Evolutionary conservation across 2,113 vertebrate genomes (phyloP).

Genomic region (Dromas ardeola): DNA sequence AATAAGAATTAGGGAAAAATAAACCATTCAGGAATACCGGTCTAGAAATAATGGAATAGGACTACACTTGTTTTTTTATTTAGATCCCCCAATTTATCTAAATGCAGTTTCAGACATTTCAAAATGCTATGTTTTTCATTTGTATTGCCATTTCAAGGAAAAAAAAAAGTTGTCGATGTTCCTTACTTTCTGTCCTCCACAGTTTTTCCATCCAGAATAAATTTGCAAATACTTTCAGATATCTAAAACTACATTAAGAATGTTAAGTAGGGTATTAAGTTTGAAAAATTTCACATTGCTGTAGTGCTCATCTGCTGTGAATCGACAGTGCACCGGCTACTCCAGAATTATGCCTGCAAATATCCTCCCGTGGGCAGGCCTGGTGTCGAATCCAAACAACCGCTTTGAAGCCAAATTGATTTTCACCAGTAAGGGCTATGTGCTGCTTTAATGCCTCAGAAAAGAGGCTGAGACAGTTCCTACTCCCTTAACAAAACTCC

Average conservation of each 20-base stretch:
- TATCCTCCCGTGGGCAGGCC: not conserved
- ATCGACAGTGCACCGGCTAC: not conserved
- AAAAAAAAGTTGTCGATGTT: not conserved
- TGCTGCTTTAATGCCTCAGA: not conserved
- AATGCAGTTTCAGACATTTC: not conserved
- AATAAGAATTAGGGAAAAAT: not conserved
- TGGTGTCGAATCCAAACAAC: not conserved
- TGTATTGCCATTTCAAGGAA: not conserved
- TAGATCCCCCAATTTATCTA: not conserved
- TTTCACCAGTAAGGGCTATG: not conserved
- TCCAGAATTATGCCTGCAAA: not conserved
- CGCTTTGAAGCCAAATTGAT: not conserved
- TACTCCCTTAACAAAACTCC: not conserved
- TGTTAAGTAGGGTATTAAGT: not conserved
- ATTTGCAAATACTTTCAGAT: not conserved
- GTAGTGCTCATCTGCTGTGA: not conserved
- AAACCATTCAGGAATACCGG: not conserved
- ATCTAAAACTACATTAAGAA: not conserved
- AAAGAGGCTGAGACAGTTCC: not conserved
- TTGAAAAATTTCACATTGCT: not conserved
- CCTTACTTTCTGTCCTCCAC: not conserved
- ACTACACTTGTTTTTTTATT: not conserved
- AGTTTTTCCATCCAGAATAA: not conserved
- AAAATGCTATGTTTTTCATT: not conserved
- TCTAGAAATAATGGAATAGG: not conserved